Evolutionary conservation across 2,113 vertebrate species (phyloP), one percentile per base, ranked within the genome.

Genomic region (Nyctibius bracteatus): DNA sequence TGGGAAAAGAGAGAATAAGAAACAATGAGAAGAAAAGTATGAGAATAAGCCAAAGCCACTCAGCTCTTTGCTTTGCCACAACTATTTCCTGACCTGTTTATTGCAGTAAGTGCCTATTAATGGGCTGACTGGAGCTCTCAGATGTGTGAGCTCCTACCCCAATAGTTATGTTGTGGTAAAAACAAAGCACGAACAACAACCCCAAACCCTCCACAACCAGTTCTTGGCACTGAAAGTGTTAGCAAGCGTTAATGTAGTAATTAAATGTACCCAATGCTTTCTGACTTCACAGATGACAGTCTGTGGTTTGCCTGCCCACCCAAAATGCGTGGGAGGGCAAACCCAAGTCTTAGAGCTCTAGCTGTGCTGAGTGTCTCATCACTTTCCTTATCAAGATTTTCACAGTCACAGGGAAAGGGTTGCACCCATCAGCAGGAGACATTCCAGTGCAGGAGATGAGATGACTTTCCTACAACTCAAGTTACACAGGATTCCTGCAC

Each of bases 311-410:
- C 72, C 92, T 96, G 92, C 95, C 94, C 77, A 75, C 90, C 63
- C 75, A 80, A 96, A 88, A 90, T 10, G 88, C 6, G 81, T 97
- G 89, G 97, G 96, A 93, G 95, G 95, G 78, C 67, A 75, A 97
- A 93, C 94, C 96, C 94, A 92, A 87, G 72, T 83, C 94, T 94
- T 80, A 72, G 92, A 90, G 88, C 82, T 92, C 81, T 81, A 62
- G 91, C 95, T 96, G 83, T 11, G 12, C 49, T 30, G 73, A 83
- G 88, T 83, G 92, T 92, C 87, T 97, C 79, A 80, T 90, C 78
- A 51, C 94, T 96, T 92, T 96, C 92, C 93, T 98, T 97, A 98
- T 94, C 95, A 96, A 97, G 97, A 97, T 96, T 95, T 97, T 96
- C 95, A 78, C 72, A 73, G 95, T 92, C 92, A 88, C 33, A 94